Evolutionary conservation across 2,888 invertebrate species (phyloP), one percentile per base, ranked within the genome.

Genomic region (Actias luna): DNA sequence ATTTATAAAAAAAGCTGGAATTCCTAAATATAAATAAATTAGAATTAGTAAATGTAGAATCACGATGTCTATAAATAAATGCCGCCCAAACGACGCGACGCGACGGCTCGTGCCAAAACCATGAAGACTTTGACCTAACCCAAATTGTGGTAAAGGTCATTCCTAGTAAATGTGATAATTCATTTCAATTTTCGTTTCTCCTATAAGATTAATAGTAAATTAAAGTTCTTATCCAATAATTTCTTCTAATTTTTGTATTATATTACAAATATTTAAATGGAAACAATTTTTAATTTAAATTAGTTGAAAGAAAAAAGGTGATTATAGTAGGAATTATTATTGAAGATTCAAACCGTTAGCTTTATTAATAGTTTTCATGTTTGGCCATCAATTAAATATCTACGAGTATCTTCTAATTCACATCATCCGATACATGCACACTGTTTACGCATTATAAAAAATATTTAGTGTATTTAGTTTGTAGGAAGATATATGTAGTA

Each of bases 91-190:
- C 18, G 42, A 10, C 1, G 36, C n/a, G n/a, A n/a, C n/a, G n/a
- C n/a, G n/a, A 25, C 46, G 46, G 12, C 25, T 50, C 46, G 46
- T 50, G 46, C 46, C 46, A 50, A 50, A 50, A 50, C 10, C 8
- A 50, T 50, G 22, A 50, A 50, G 46, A 50, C 46, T 50, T 50
- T 50, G 46, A 50, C 46, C 12, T 22, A 25, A 50, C 25, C 46
- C 25, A 50, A 16, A 25, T 50, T 50, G 25, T 50, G 10, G 25
- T 50, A 25, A 50, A 50, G 25, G 46, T 50, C 46, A 50, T 50
- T 50, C 22, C 22, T 50, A 50, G 25, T 22, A 50, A 50, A 25
- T 4, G 46, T 3, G 10, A 50, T 50, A 46, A 33, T 16, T 12
- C 29, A n/a, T 33, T 57, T 33, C 10, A 18, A 57, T 33, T 1